Evolutionary conservation across 2,113 vertebrate species (phyloP), one percentile per base, ranked within the genome.

Genomic region (Nothoprocta perdicaria): DNA sequence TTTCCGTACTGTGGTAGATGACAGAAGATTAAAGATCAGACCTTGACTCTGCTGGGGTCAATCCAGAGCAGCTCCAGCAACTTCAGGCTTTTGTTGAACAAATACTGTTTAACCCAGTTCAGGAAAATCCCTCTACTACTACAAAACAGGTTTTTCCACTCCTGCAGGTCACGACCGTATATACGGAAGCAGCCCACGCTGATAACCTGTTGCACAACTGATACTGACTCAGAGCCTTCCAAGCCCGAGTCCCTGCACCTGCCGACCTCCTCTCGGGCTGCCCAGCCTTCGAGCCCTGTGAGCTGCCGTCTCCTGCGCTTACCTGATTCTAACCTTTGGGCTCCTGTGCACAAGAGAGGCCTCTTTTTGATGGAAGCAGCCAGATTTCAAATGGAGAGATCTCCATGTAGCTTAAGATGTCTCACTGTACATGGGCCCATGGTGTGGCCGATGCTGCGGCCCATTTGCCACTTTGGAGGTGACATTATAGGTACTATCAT

Each of bases 181-280:
- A 11, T 72, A 40, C 8, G 79, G 94, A 94, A 96, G 92, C 87
- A 83, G 53, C 96, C 95, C 91, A 94, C 79, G 35, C 92, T 45
- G 92, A 94, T 96, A 92, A 95, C 75, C 57, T 77, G 12, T 95
- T 96, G 84, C 94, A 86, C 92, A 96, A 95, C 92, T 95, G 92
- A 91, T 94, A 91, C 87, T 60, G 79, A 91, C 66, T 29, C 9
- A 85, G 76, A 77, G 57, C 2, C 73, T 91, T 89, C 91, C 94
- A 89, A 94, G 94, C 72, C 80, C 85, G 45, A 11, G 55, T 53
- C 76, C 61, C 43, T 91, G 94, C 69, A 46, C 87, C 91, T 88
- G 82, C 89, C 95, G 87, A 89, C 92, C 87, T 80, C 76, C 68
- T 90, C 12, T 12, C 77, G 71, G 72, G 43, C 61, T 26, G 52